A percentile compares a stretch with the other conserved stretches of the same genome.
phyloP scores from a whole-genome alignment of 53 echinoderm and acorn worm genomes.

The Henricia sp. region DNA sequence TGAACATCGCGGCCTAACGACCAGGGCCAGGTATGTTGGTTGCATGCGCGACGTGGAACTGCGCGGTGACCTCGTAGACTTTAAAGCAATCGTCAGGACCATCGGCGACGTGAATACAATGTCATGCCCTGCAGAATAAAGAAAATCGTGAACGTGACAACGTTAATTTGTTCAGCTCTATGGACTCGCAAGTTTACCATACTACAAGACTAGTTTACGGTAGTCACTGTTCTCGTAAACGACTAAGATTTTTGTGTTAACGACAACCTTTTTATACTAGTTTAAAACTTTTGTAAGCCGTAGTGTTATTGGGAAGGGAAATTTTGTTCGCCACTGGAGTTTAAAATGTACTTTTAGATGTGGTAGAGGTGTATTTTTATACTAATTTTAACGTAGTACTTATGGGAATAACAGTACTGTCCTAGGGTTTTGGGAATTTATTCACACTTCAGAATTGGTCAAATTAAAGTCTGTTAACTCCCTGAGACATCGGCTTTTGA shows the following conservation, averaged over 20 bases:
- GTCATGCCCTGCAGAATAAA: slow-evolving; percentile 54
- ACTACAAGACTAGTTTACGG: neutral
- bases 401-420: too few species aligned
- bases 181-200: neutral
- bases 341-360: neutral
- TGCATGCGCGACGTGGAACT: slow-evolving; percentile 85
- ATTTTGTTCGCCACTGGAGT: neutral
- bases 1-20: slow-evolving; percentile 61
- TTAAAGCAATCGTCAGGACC: slow-evolving; percentile 16
- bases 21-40: slow-evolving; percentile 69
- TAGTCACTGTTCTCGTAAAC: neutral
- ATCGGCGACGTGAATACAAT: slow-evolving; percentile 38
- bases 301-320: neutral
- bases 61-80: slow-evolving; percentile 50
- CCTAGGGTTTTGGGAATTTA: too few species aligned
- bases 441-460: too few species aligned
- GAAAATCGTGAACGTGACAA: neutral
- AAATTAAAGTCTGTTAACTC: too few species aligned
- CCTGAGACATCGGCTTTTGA: too few species aligned
- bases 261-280: neutral
- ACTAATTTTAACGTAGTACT: too few species aligned
- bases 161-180: neutral
- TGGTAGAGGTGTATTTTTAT: neutral
- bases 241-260: neutral
- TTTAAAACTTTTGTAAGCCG: neutral